Conservation (phyloP, 2,113 vertebrate genomes). For the Aix galericulata region DNA sequence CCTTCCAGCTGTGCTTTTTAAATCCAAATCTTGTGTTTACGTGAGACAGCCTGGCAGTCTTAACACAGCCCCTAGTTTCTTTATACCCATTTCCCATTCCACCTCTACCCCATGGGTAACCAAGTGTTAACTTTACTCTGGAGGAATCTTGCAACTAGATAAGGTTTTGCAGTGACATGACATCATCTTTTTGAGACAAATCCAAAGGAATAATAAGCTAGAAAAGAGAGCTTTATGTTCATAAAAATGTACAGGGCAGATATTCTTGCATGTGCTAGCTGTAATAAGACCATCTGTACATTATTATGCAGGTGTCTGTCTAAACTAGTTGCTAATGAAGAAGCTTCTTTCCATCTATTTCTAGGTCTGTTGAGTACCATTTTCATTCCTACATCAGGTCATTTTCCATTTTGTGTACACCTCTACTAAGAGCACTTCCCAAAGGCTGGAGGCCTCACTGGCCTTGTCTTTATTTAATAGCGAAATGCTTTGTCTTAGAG, state of each 20-base stretch:
- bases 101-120: not conserved
- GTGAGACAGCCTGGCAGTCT: not conserved
- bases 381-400: not conserved
- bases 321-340: not conserved
- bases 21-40: not conserved
- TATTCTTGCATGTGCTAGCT: not conserved
- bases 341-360: constrained; percentile 4
- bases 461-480: not conserved
- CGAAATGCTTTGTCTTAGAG: constrained; percentile 25
- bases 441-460: not conserved
- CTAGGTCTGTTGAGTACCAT: not conserved
- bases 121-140: not conserved
- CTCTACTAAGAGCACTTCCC: not conserved
- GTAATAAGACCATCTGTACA: not conserved
- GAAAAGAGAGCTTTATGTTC: constrained; percentile 49
- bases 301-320: not conserved
- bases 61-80: not conserved
- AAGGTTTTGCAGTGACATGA: not conserved
- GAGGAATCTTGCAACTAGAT: not conserved
- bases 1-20: not conserved
- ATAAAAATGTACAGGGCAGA: not conserved
- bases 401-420: not conserved
- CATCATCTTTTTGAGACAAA: not conserved
- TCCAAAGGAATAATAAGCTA: not conserved
- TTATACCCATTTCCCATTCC: not conserved